Percentiles rank a stretch among this genome's conserved stretches.
These are phyloP conservation scores for Lysandra bellargus DNA, from an alignment of 2,888 invertebrate species.

Conservation along the genomic window DNA sequence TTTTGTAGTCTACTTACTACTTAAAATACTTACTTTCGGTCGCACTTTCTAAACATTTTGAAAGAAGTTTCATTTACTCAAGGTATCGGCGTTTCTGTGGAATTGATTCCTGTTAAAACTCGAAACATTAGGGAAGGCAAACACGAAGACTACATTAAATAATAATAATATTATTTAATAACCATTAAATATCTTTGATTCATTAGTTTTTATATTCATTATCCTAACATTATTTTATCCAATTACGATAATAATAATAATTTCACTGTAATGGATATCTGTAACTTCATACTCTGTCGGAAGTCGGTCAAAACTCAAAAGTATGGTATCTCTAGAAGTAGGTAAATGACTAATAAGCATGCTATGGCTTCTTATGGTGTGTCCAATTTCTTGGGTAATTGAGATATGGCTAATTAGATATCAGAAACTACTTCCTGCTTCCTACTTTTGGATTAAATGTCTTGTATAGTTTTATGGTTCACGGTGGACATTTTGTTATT, in stretches of 20 bases:
- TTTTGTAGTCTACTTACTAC: too few relatives aligned
- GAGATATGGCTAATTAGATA: conserved; percentile 15
- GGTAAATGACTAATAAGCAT: neutral
- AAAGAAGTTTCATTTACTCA: too few relatives aligned
- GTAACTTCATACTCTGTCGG: neutral
- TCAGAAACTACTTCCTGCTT: neutral
- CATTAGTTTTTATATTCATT: neutral
- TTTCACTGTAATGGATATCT: conserved; percentile 6
- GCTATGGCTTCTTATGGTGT: conserved; percentile 30
- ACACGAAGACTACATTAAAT: too few relatives aligned
- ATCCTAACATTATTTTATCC: neutral
- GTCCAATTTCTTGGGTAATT: conserved; percentile 22
- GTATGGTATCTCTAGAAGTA: conserved; percentile 3
- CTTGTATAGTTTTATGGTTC: neutral
- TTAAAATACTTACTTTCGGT: too few relatives aligned
- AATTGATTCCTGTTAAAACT: too few relatives aligned
- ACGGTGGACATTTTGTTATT: too few relatives aligned
- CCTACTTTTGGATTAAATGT: neutral
- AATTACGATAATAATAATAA: conserved; percentile 4
- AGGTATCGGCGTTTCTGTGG: too few relatives aligned
- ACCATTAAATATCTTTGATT: neutral
- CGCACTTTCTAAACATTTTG: too few relatives aligned
- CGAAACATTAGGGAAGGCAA: too few relatives aligned
- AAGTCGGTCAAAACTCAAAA: conserved; percentile 28
- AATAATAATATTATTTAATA: too few relatives aligned